phyloP scores from a whole-genome alignment of 1,140 invertebrate genomes.

The Trachymyrmex cornetzi region DNA sequence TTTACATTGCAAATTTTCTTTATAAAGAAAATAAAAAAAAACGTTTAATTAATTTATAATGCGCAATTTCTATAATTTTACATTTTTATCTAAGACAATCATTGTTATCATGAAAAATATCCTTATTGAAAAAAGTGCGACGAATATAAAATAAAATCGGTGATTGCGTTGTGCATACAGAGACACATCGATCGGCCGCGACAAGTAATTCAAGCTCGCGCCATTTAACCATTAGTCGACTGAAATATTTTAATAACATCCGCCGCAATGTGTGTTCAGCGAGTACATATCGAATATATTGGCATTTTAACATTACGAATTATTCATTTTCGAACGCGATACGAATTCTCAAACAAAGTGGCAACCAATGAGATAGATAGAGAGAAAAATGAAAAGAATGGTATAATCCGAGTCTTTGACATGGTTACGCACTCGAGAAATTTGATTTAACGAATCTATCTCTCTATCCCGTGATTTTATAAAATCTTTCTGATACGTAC shows the following conservation, averaged over 20 bases:
- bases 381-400: not conserved
- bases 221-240: constrained; percentile 61
- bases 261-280: constrained; percentile 56
- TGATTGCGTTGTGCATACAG: constrained; percentile 17
- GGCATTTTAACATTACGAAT: constrained; percentile 64
- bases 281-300: constrained; percentile 55
- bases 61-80: not conserved
- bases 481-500: not conserved
- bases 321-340: constrained; percentile 60
- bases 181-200: constrained; percentile 45
- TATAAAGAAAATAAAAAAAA: not conserved
- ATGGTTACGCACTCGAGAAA: constrained; percentile 40
- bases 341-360: constrained; percentile 57
- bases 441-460: constrained; percentile 46
- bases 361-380: constrained; percentile 1
- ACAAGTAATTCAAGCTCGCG: constrained; percentile 63
- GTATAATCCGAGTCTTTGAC: constrained; percentile 59
- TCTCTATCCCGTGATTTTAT: constrained; percentile 38
- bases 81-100: not conserved
- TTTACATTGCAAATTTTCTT: not conserved
- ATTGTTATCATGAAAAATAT: constrained; percentile 21
- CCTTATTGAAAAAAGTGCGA: constrained; percentile 17
- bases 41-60: not conserved
- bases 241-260: constrained; percentile 66
- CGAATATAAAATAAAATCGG: constrained; percentile 50